These are phyloP conservation scores for Semotilus atromaculatus DNA, from an alignment of 2,797 vertebrate genomes.

Conservation along the genomic window DNA sequence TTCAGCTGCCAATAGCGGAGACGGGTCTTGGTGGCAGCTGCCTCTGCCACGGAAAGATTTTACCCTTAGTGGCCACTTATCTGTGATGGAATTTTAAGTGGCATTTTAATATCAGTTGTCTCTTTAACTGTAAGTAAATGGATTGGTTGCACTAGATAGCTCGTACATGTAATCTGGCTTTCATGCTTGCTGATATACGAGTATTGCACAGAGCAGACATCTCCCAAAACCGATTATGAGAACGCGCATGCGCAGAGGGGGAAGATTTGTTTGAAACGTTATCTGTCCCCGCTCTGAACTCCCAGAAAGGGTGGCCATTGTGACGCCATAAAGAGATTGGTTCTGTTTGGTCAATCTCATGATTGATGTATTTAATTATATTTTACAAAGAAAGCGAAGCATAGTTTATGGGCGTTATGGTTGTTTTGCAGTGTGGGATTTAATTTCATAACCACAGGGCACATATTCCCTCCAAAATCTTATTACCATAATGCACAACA, in stretches of 20 bases:
- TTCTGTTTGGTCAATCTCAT: neutral
- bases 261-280: neutral
- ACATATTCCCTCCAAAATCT: neutral
- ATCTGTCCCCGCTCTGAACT: neutral
- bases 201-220: constrained; percentile 1
- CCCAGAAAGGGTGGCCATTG: neutral
- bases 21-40: no score
- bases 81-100: no score
- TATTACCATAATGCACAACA: neutral
- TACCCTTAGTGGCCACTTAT: no score
- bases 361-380: neutral
- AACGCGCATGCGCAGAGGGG: constrained; percentile 27
- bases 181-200: neutral
- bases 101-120: neutral
- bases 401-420: neutral
- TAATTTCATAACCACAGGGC: neutral
- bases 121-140: neutral
- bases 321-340: neutral
- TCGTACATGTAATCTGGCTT: constrained; percentile 27
- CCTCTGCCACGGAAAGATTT: no score
- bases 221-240: constrained; percentile 61
- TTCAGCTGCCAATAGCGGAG: no score
- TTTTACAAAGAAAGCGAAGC: neutral
- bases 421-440: neutral
- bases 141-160: neutral